Evolutionary conservation across 2,888 invertebrate species (phyloP), one percentile per base, ranked within the genome.

Genomic region (Smittia aterrima): DNA sequence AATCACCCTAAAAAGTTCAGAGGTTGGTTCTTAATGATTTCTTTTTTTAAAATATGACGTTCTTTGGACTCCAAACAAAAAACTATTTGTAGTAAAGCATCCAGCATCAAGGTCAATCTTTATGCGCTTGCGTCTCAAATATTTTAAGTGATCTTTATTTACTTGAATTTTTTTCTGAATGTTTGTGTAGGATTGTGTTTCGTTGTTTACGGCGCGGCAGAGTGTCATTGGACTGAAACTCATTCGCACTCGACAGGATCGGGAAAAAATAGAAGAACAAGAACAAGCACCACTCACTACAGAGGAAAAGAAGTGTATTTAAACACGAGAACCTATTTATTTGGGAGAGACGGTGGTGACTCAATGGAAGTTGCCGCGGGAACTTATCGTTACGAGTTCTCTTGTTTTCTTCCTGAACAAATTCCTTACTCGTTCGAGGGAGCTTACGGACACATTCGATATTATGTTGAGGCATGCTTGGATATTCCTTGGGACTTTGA

Each of bases 401-500:
- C 83, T 24, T 85, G 83, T 66, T 80, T 79, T 4, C 79, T 87
- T 25, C 87, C 87, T 0, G 66, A 70, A 0, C 79, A 80, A 41
- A 83, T 85, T 68, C 87, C 87, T 0, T 84, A 86, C 0, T 85
- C 87, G 0, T 85, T 84, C 77, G 86, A 87, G 75, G 84, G 84
- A 0, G 58, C 77, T 0, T 76, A 81, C 11, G 87, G 87, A 0
- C 83, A 84, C 74, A 81, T 87, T 32, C 80, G 89, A 1, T 90
- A 90, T 79, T 82, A 86, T 79, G 78, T 88, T 64, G 86, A 86
- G 77, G 85, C 84, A 0, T 86, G 87, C 38, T 85, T 88, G 76
- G 85, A 87, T 79, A 82, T 87, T 64, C 84, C 87, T 0, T 88
- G 87, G 83, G 84, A 86, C 53, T 82, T 86, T 58, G 86, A 88